Conservation (phyloP, 2,797 vertebrate genomes). For the Onychomys torridus region DNA sequence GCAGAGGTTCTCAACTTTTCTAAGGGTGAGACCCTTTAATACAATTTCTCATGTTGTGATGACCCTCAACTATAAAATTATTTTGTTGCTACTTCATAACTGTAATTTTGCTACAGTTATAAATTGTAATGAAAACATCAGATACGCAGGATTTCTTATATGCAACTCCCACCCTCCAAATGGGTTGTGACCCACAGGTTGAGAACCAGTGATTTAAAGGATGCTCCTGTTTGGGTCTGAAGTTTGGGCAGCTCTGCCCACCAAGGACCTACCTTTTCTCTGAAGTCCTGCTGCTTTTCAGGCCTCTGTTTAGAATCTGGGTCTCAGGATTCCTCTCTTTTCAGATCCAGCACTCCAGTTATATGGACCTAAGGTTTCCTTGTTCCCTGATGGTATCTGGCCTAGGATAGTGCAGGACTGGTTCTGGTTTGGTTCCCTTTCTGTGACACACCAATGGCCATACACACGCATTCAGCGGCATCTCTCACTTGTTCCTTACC, state of each 20-base stretch:
- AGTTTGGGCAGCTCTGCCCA: not conserved
- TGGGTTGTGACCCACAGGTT: not conserved
- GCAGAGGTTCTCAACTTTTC: not conserved
- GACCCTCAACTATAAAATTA: not conserved
- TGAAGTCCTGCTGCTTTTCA: not conserved
- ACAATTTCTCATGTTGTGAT: not conserved
- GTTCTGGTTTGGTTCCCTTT: not conserved
- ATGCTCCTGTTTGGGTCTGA: not conserved
- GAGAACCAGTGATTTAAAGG: not conserved
- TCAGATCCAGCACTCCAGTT: not conserved
- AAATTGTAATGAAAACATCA: not conserved
- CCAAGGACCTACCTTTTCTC: not conserved
- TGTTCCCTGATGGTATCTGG: not conserved
- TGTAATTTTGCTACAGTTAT: not conserved
- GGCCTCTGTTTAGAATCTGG: not conserved
- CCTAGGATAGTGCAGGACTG: no score
- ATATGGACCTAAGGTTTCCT: not conserved
- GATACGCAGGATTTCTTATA: not conserved
- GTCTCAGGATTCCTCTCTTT: not conserved
- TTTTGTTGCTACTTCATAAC: not conserved
- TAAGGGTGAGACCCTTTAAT: not conserved
- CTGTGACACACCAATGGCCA: fast-evolving
- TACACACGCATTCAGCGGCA: not conserved
- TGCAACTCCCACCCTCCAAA: not conserved
- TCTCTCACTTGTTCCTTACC: not conserved